Base-by-base conservation (phyloP, 2,113 vertebrate genomes). In the Riparia riparia region DNA sequence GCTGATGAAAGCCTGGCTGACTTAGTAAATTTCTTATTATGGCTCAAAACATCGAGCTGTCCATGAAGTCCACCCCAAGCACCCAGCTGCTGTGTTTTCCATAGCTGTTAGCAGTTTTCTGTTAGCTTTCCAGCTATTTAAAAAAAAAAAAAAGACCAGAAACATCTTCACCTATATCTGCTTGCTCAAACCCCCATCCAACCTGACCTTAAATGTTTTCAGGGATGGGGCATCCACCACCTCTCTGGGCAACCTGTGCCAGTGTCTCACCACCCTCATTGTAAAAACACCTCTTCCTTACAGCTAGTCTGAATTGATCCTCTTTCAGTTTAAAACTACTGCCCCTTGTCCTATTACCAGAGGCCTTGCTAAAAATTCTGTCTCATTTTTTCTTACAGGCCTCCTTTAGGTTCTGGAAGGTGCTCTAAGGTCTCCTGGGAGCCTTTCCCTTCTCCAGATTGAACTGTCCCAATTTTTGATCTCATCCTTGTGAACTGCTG, bases 231-330 rank as follows among this genome's bases (percentile, higher is more conserved):
- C 54, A 54, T n/a, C 21, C 20, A 78, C 29, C 18, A 60, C 45
- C 12, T 51, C 26, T 13, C 70, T 70, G 56, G 47, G 57, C 18
- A 91, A 63, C 20, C 24, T 32, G 54, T 63, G 50, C 20, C 63
- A 66, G 26, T 24, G 26, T 32, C 34, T 57, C 20, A 86, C 15
- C 17, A 53, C 1, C 3, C 9, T 42, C 25, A 53, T 0, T 6
- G 2, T 58, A 39, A 84, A 60, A 77, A 37, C n/a, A 14, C 25
- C 9, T 85, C 14, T 20, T 69, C 28, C 32, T 58, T 26, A 3
- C 5, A 37, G 44, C 12, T 39, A 32, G 17, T 53, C 26, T 53
- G 28, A 77, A 81, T 8, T 37, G 68, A 42, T 28, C n/a, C 25
- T 50, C 44, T 53, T 68, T 49, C 20, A 76, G 26, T 57, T 90